Evolutionary conservation across 2,797 vertebrate genomes (phyloP), one percentile per base, ranked within the genome.

Genomic region (Halcyon chelicuti): DNA sequence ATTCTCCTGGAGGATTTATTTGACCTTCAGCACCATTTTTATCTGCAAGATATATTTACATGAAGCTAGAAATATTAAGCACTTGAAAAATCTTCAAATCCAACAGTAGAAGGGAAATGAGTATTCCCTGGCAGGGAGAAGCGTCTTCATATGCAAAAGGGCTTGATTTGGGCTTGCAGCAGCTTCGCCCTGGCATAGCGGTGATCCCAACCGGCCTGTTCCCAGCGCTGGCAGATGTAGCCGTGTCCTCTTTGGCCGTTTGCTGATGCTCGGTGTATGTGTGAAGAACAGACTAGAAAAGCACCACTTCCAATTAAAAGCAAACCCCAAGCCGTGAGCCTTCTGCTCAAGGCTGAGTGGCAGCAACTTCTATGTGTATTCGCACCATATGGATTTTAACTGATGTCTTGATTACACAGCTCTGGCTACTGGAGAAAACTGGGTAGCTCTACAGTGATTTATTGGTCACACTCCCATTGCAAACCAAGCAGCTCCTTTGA

Each of bases 21-120:
- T 92, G 90, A 95, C 94, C 90, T 94, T 92, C 66, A 94, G 80
- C 91, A 94, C 93, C 88, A 58, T 96, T 96, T 97, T 95, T 96
- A 82, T 90, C 83, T 96, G 90, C 77, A 85, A 94, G 90, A 85
- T 94, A 35, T 92, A 95, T 94, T 96, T 93, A 95, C 61, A 87
- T 57, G 61, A 63, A 79, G 61, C 79, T 93, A 71, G 76, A 90
- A 96, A 76, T 94, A 91, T 49, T 47, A 79, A 67, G 52, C 55
- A 71, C 86, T 73, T 81, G 47, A 9, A 82, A 28, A 93, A 87
- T 15, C 13, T 75, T 86, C 18, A 58, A 7, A 83, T 44, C n/a
- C 35, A 58, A 0, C 19, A n/a, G 10, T 37, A 63, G 73, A 42
- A 72, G 8, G 46, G 14, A 62, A 72, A 51, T 46, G 8, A 23